Conservation (phyloP, 35 echinoderm and acorn worm genomes). For the Lytechinus variegatus region DNA sequence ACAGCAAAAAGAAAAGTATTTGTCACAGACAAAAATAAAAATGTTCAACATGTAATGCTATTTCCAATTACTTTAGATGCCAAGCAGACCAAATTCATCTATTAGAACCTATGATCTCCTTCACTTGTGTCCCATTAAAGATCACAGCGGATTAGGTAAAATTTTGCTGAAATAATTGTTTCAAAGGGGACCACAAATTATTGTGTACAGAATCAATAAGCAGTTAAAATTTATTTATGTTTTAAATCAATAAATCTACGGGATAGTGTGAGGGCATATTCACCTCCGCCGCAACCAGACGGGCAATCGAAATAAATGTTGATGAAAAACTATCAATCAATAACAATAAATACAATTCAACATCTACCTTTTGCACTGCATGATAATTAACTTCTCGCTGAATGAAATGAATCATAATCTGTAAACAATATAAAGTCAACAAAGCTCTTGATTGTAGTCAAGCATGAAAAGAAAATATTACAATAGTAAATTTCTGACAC, state of each 20-base stretch:
- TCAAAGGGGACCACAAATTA: neutral
- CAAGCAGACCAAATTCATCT: too few species aligned
- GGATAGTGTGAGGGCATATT: neutral
- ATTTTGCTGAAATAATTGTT: neutral
- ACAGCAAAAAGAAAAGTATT: too few species aligned
- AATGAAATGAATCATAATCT: slow-evolving; percentile 12
- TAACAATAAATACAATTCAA: neutral
- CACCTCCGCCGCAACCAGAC: neutral
- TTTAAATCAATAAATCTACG: neutral
- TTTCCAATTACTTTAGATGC: too few species aligned
- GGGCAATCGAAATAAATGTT: neutral
- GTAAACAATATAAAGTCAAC: neutral
- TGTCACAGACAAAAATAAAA: too few species aligned
- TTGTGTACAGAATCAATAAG: neutral
- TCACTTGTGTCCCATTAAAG: neutral
- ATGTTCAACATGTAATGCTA: too few species aligned
- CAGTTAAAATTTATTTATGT: neutral
- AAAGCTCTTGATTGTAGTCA: neutral
- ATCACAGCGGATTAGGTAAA: neutral
- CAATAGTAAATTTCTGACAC: too few species aligned
- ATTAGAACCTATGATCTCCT: too few species aligned
- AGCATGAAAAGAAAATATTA: neutral
- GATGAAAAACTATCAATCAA: too few species aligned
- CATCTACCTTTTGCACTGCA: neutral
- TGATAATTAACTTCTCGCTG: neutral